These are phyloP conservation scores for Pocillopora grandis DNA, from an alignment of 92 coral and sea anemone species.

Conservation along the genomic window DNA sequence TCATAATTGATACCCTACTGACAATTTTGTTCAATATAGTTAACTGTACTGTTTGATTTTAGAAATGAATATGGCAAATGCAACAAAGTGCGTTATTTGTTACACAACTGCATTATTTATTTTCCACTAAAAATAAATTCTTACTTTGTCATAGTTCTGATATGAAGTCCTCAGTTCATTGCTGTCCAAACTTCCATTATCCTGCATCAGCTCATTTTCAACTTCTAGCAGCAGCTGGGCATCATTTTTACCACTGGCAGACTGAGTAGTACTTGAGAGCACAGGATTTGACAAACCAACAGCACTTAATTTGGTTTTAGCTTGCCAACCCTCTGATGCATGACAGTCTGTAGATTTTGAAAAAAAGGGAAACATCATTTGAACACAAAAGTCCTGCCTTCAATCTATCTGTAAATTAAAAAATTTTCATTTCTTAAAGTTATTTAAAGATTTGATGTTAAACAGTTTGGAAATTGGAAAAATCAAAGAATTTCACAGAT, in stretches of 20 bases:
- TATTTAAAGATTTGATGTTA: too few relatives aligned
- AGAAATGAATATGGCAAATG: too few relatives aligned
- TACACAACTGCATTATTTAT: too few relatives aligned
- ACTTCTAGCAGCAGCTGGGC: constrained; percentile 54
- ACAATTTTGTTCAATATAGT: too few relatives aligned
- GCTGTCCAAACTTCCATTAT: constrained; percentile 29
- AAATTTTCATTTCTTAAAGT: too few relatives aligned
- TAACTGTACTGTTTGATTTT: too few relatives aligned
- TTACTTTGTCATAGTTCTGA: constrained; percentile 57
- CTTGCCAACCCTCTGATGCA: constrained; percentile 6
- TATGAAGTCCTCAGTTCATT: constrained; percentile 53
- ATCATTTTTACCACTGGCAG: constrained; percentile 6
- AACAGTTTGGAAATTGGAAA: too few relatives aligned
- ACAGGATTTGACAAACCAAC: constrained; percentile 40
- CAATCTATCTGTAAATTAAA: too few relatives aligned
- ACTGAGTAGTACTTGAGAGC: not conserved
- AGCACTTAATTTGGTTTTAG: constrained; percentile 17
- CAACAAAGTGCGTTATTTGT: too few relatives aligned
- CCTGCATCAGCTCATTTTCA: constrained; percentile 49
- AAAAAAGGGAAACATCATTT: not conserved
- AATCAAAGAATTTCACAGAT: too few relatives aligned
- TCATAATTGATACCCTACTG: too few relatives aligned
- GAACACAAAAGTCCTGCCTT: too few relatives aligned
- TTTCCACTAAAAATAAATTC: not conserved
- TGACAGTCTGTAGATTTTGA: constrained; percentile 21